Evolutionary conservation across 1,140 invertebrate species (phyloP).

Genomic region (Bombyx mori): ASM3026992v2 NC_085110.1:4171501-4172000

Average conservation of each 20-base stretch:
- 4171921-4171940: conserved; percentile 13
- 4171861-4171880: conserved; percentile 57
- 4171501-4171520: conserved; percentile 53
- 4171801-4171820: not conserved
- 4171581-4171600: conserved; percentile 18
- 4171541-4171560: conserved; percentile 6
- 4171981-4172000: conserved; percentile 68
- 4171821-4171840: conserved; percentile 30
- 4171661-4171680: too few relatives aligned
- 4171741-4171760: too few relatives aligned
- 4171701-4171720: too few relatives aligned
- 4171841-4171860: conserved; percentile 65
- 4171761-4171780: too few relatives aligned
- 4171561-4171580: conserved; percentile 6
- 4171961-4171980: conserved; percentile 51
- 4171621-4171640: conserved; percentile 13
- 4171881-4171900: conserved; percentile 24
- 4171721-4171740: too few relatives aligned
- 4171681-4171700: too few relatives aligned
- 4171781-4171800: too few relatives aligned
- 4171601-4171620: conserved; percentile 22
- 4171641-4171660: not conserved
- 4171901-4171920: conserved; percentile 29
- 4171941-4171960: conserved; percentile 56
- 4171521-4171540: conserved; percentile 29